phyloP scores from a whole-genome alignment of 2,797 vertebrate species.

The Lagothrix lagotricha region DNA sequence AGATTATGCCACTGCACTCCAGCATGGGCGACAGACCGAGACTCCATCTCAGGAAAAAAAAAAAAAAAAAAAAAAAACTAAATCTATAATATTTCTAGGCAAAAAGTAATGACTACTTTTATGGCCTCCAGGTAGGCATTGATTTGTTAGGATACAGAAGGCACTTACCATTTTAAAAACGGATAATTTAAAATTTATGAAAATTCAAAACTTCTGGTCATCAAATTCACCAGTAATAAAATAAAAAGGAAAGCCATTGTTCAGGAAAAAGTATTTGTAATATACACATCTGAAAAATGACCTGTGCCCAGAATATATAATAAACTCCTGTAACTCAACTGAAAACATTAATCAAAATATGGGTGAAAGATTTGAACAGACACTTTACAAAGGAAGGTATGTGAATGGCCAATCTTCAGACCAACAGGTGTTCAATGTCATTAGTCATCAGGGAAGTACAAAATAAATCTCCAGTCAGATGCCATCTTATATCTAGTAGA shows the following conservation, averaged over 20 bases:
- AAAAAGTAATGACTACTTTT: background rate
- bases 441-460: background rate
- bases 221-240: background rate
- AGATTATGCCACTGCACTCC: too few relatives aligned
- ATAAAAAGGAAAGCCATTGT: background rate
- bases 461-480: conserved; percentile 1
- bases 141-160: background rate
- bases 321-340: background rate
- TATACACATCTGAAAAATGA: background rate
- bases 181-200: background rate
- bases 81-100: background rate
- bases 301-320: background rate
- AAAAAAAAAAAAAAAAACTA: background rate
- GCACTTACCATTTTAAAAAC: background rate
- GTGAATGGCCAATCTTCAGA: background rate
- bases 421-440: background rate
- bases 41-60: too few relatives aligned
- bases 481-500: background rate
- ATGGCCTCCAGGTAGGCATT: background rate
- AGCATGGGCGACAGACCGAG: too few relatives aligned
- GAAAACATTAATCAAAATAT: background rate
- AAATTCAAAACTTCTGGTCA: background rate
- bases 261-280: background rate
- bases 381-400: background rate
- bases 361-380: background rate